Percentiles rank a stretch among this genome's conserved stretches.
These are phyloP conservation scores for silkworm (Bombyx mori) DNA, from an alignment of 1,140 invertebrate genomes.

Conservation along the genomic window ASM3026992v2 NC_085110.1:18791001-18791500, in stretches of 20 bases:
- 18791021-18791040: no score
- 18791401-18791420: no score
- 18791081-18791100: no score
- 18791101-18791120: no score
- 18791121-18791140: no score
- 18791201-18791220: neutral
- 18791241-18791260: slow-evolving; percentile 1
- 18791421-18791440: no score
- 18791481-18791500: neutral
- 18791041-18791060: no score
- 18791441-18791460: no score
- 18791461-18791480: no score
- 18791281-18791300: slow-evolving; percentile 9
- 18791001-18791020: no score
- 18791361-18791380: neutral
- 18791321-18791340: slow-evolving; percentile 2
- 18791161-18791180: neutral
- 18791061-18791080: no score
- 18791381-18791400: neutral
- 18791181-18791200: slow-evolving; percentile 9
- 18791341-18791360: slow-evolving; percentile 3
- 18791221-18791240: slow-evolving; percentile 2
- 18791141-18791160: neutral
- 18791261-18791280: neutral
- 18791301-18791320: slow-evolving; percentile 11